phyloP scores from a whole-genome alignment of 1,140 invertebrate species.

The Aphaenogaster rudis region DNA sequence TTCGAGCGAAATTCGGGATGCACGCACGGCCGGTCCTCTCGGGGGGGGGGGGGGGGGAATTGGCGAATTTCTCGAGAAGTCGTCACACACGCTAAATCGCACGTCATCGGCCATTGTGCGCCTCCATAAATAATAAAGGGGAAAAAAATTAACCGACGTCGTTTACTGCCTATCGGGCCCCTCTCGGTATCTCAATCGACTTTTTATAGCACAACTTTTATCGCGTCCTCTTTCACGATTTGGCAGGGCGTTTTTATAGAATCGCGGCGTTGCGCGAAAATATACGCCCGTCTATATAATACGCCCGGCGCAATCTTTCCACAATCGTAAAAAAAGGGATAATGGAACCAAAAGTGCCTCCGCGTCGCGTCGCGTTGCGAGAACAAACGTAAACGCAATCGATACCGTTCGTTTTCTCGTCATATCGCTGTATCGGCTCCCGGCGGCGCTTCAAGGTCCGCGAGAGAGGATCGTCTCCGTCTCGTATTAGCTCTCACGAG shows the following conservation, averaged over 20 bases:
- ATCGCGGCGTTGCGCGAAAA: slow-evolving; percentile 42
- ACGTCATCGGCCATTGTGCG: slow-evolving; percentile 30
- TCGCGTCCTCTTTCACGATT: slow-evolving; percentile 52
- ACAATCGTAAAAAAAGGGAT: slow-evolving; percentile 39
- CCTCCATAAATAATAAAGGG: slow-evolving; percentile 47
- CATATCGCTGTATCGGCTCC: slow-evolving; percentile 49
- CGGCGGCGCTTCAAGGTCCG: slow-evolving; percentile 42
- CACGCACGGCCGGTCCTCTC: slow-evolving; percentile 26
- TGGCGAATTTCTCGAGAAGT: slow-evolving; percentile 54
- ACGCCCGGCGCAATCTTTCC: slow-evolving; percentile 46
- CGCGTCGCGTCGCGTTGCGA: slow-evolving; percentile 30
- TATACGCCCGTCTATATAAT: slow-evolving; percentile 42
- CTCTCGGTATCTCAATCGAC: slow-evolving; percentile 53
- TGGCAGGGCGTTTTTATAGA: slow-evolving; percentile 41
- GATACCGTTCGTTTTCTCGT: slow-evolving; percentile 62
- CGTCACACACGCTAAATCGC: slow-evolving; percentile 44
- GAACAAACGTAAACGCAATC: slow-evolving; percentile 58
- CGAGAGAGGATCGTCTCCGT: slow-evolving; percentile 17
- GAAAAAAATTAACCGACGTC: slow-evolving; percentile 55
- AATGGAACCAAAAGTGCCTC: slow-evolving; percentile 44
- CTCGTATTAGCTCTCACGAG: slow-evolving; percentile 18
- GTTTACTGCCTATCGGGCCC: slow-evolving; percentile 47
- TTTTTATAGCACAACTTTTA: slow-evolving; percentile 64
- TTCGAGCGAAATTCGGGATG: slow-evolving; percentile 47
- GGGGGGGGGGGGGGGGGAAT: slow-evolving; percentile 6